Base-by-base conservation (phyloP, 2,797 vertebrate genomes). In the Scomberomorus guttatus region DNA sequence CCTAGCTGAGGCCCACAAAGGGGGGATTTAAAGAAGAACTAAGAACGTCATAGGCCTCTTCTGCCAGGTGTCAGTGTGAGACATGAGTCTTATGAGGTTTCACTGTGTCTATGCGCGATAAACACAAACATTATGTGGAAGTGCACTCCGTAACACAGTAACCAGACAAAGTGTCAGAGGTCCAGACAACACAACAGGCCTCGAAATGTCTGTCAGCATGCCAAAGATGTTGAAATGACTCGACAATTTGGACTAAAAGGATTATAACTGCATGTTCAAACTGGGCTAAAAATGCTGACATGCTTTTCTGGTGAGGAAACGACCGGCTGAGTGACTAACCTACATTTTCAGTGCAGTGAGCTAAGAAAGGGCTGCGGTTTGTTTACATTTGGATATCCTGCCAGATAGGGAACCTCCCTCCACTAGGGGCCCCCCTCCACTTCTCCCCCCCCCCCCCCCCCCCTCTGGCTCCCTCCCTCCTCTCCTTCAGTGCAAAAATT, bases 341-440 rank as follows among this genome's bases (percentile, higher is more conserved):
- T 48, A 80, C 59, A 81, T 77, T 86, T 88, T 69, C 22, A 67
- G 51, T 3, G 29, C 55, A 37, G 65, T 54, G 44, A 83, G 83
- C 81, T 87, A 81, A 90, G 79, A 84, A 79, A 77, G 72, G 78
- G 50, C 72, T 1, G 6, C 0, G 25, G 72, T 87, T 93, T 95
- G 92, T 95, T 94, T 94, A 94, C 92, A 91, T 91, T 89, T 89
- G 84, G 86, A 94, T 90, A 91, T 94, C 94, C 93, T 93, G 90
- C 91, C 83, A 87, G 76, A 90, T 74, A 78, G 88, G 84, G 85
- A 90, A 59, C 90, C 90, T 91, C 90, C 90, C 91, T 91, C 72
- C 85, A 84, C 63, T 51, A 86, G 84, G 82, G 82, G 57, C 82
- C 83, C 87, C 79, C 79, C 70, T 62, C 57, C 20, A 51, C 67